phyloP scores from a whole-genome alignment of 2,888 invertebrate species.

The Rosalia funebris region DNA sequence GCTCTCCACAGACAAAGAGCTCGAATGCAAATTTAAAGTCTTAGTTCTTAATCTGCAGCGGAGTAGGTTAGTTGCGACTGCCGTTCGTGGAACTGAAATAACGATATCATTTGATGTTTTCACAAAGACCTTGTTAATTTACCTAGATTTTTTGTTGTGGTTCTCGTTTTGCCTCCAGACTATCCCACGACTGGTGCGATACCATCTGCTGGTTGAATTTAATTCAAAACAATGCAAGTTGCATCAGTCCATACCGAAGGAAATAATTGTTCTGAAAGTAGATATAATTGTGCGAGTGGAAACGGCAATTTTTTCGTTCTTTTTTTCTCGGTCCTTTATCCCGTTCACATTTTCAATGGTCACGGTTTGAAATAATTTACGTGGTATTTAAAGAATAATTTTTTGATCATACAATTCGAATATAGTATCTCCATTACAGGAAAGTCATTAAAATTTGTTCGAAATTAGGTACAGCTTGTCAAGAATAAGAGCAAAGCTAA shows the following conservation, averaged over 20 bases:
- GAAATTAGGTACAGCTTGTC: too few relatives aligned
- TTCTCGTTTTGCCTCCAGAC: slow-evolving; percentile 46
- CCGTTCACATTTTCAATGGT: too few relatives aligned
- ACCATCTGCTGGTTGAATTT: slow-evolving; percentile 49
- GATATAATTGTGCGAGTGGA: too few relatives aligned
- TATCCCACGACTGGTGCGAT: slow-evolving; percentile 52
- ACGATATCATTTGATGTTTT: slow-evolving; percentile 43
- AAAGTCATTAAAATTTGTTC: too few relatives aligned
- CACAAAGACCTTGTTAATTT: slow-evolving; percentile 49
- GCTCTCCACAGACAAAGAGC: slow-evolving; percentile 30
- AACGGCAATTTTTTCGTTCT: too few relatives aligned
- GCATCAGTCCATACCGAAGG: too few relatives aligned
- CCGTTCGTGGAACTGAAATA: slow-evolving; percentile 41
- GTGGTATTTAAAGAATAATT: too few relatives aligned
- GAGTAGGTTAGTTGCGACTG: slow-evolving; percentile 28
- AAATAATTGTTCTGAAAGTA: neutral
- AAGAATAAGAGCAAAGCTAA: too few relatives aligned
- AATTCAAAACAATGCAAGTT: slow-evolving; percentile 45
- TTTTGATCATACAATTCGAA: too few relatives aligned
- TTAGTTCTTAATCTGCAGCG: slow-evolving; percentile 42
- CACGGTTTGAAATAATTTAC: too few relatives aligned
- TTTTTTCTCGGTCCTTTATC: too few relatives aligned
- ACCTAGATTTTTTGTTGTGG: slow-evolving; percentile 20
- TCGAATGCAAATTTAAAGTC: slow-evolving; percentile 46
- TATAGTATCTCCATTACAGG: too few relatives aligned